Evolutionary conservation across 1,140 invertebrate genomes (phyloP).

Genomic region (Callitettix versicolor): DNA sequence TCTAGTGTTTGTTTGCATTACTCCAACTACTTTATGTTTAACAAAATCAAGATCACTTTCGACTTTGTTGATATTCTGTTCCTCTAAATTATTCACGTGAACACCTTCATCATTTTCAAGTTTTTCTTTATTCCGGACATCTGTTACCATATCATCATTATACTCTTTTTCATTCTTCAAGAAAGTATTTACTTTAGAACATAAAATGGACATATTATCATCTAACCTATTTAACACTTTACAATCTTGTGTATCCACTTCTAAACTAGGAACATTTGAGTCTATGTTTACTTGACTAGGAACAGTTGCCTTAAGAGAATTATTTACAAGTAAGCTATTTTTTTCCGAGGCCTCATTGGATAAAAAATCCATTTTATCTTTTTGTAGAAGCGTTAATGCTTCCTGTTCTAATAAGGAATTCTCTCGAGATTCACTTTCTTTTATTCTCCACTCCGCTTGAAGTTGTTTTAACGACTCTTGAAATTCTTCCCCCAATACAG

Average conservation of each 20-base stretch:
- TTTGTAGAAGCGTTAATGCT: background rate
- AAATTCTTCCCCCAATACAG: constrained; percentile 41
- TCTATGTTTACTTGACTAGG: too few species aligned
- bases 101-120: too few species aligned
- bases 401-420: constrained; percentile 1
- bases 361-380: constrained; percentile 29
- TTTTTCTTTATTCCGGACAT: too few species aligned
- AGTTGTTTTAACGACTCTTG: constrained; percentile 43
- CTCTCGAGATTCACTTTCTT: constrained; percentile 18
- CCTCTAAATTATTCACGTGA: too few species aligned
- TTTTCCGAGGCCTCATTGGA: constrained; percentile 31
- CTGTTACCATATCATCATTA: too few species aligned
- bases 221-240: background rate
- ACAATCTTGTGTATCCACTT: background rate
- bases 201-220: background rate
- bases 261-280: too few species aligned
- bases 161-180: background rate
- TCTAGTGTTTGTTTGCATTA: too few species aligned
- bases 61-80: too few species aligned
- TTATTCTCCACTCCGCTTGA: constrained; percentile 27
- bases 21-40: too few species aligned
- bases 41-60: too few species aligned
- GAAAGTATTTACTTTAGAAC: background rate
- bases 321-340: constrained; percentile 9
- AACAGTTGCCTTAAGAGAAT: too few species aligned